These are phyloP conservation scores for Todus mexicanus DNA, from an alignment of 2,797 vertebrate species.

Conservation along the genomic window DNA sequence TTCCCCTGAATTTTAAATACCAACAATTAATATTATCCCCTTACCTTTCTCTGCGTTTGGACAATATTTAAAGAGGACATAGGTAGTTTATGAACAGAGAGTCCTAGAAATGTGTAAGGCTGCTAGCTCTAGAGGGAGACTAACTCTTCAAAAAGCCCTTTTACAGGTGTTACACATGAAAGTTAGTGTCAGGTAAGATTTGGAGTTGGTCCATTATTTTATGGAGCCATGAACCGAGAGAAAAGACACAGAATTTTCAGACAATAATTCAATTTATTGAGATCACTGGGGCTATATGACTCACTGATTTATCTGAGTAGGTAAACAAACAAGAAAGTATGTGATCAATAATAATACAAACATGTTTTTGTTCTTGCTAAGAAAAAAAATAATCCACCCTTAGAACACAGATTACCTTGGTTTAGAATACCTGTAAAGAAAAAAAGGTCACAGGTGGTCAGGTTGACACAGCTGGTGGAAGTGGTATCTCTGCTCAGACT, in stretches of 20 bases:
- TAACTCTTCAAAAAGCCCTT: background rate
- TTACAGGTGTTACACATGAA: background rate
- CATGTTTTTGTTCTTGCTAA: background rate
- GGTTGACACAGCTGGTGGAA: background rate
- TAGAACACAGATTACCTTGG: background rate
- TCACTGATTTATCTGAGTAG: background rate
- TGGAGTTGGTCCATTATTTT: background rate
- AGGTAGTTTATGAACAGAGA: background rate
- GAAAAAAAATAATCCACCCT: background rate
- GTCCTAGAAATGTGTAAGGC: background rate
- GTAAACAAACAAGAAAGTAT: background rate
- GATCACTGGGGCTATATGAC: background rate
- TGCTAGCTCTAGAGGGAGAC: background rate
- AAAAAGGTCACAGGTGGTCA: background rate
- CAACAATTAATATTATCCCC: background rate
- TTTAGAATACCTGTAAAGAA: background rate
- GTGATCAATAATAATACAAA: background rate
- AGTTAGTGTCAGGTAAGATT: background rate
- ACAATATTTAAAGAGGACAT: background rate
- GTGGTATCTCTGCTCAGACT: background rate
- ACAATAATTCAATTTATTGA: background rate
- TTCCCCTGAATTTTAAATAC: background rate
- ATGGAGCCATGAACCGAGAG: background rate
- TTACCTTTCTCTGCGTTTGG: background rate
- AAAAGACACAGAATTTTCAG: background rate